phyloP scores from a whole-genome alignment of 2,888 invertebrate genomes.

The Caenorhabditis sp. region DNA sequence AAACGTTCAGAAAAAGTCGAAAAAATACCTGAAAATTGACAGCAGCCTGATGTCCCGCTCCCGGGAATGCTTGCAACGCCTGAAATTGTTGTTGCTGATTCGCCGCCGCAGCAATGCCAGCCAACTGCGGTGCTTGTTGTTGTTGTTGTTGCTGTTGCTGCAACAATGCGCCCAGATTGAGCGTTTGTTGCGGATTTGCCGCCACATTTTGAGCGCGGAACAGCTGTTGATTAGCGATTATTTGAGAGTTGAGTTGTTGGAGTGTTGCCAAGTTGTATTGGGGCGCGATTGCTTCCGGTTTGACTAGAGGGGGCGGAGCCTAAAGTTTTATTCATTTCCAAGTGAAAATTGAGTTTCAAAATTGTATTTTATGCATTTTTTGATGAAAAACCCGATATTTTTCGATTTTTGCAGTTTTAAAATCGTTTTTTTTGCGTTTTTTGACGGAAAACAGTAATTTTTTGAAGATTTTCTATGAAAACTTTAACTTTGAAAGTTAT shows the following conservation, averaged over 20 bases:
- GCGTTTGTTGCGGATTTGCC: not conserved
- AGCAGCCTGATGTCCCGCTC: not conserved
- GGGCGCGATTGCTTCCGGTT: not conserved
- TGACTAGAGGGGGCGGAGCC: not conserved
- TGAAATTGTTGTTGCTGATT: not conserved
- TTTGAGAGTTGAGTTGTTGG: not conserved
- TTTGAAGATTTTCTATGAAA: too few relatives aligned
- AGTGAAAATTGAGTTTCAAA: not conserved
- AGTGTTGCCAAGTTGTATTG: not conserved
- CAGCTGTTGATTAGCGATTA: not conserved
- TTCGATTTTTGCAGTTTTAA: too few relatives aligned
- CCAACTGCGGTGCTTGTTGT: too few relatives aligned
- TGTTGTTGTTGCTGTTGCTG: not conserved
- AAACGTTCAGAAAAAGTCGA: too few relatives aligned
- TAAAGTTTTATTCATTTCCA: too few relatives aligned
- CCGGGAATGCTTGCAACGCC: not conserved
- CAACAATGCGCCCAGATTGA: not conserved
- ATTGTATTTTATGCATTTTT: too few relatives aligned
- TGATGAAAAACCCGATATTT: too few relatives aligned
- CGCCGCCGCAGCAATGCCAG: too few relatives aligned
- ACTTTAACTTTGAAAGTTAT: too few relatives aligned
- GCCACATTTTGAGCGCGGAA: conserved; percentile 6
- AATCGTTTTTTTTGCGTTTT: too few relatives aligned
- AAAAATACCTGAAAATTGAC: not conserved
- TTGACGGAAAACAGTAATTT: too few relatives aligned